Base-by-base conservation (phyloP, 53 echinoderm and acorn worm genomes). In the Arbacia lixula region DNA sequence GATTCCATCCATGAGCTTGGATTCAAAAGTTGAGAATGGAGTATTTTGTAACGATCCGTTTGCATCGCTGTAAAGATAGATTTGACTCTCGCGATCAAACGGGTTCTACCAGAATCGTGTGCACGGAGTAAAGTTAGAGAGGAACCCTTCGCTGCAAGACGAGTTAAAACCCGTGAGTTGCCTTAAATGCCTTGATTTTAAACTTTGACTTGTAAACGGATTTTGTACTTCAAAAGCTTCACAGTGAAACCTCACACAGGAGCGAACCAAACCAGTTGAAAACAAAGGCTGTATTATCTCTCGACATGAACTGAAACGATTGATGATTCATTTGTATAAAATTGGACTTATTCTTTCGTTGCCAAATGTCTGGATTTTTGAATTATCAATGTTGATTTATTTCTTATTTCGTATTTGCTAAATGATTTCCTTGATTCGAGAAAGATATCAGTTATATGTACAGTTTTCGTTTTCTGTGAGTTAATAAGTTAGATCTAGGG, bases 301-400 rank as follows among this genome's bases (percentile, higher is more conserved):
- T 53, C 60, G 20, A 60, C 14, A 50, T 51, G n/a, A 25, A 5
- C 27, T 50, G 49, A 53, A 41, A 43, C 58, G 57, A 58, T 77
- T 73, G 8, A 57, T 5, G 9, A 57, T 57, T 21, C 6, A 61
- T 81, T 81, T 81, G 82, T 81, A 81, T 81, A 63, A 81, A 81
- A 81, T 81, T 81, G 82, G 82, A 81, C 82, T 81, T 81, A 77
- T 81, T 81, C 82, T 51, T 81, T 63, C 64, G 41, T 81, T 81
- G 82, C 82, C 82, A 81, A 81, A 81, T 63, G 64, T 77, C 58
- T 77, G 56, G 58, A 77, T 76, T 77, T 43, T 74, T 72, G 58
- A 36, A 43, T 31, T 81, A 49, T 81, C 42, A 61, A 20, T 39
- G 41, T 42, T 61, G 62, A 80, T 43, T 39, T 24, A 17, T 62